Percentiles rank a stretch among this genome's conserved stretches.
These are phyloP conservation scores for Caenorhabditis virilis DNA, from an alignment of 2,888 invertebrate genomes.

Conservation along the genomic window DNA sequence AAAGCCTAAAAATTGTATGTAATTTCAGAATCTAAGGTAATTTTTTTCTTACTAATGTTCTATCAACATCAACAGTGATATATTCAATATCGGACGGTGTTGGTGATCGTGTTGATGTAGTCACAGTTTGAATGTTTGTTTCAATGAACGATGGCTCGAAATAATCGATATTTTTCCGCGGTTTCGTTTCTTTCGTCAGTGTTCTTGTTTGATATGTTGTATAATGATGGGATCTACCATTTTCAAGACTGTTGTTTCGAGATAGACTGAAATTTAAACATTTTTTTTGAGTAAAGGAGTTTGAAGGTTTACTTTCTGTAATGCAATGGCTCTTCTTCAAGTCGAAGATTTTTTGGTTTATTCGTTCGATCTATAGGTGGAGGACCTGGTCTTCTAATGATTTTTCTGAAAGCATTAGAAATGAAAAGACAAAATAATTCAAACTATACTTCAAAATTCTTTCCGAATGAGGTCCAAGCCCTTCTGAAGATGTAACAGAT, in stretches of 20 bases:
- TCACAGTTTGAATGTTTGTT: slow-evolving; percentile 7
- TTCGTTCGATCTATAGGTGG: slow-evolving; percentile 35
- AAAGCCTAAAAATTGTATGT: slow-evolving; percentile 11
- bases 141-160: slow-evolving; percentile 15
- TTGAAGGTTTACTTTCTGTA: slow-evolving; percentile 15
- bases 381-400: slow-evolving; percentile 16
- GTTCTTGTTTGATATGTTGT: not conserved
- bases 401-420: slow-evolving; percentile 6
- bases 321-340: slow-evolving; percentile 6
- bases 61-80: slow-evolving; percentile 33
- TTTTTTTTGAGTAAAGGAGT: not conserved
- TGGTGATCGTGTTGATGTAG: slow-evolving; percentile 22
- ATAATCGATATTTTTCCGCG: slow-evolving; percentile 28
- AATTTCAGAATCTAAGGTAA: not conserved
- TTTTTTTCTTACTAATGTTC: slow-evolving; percentile 16
- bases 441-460: slow-evolving; percentile 13
- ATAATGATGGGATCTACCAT: not conserved
- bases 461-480: not conserved
- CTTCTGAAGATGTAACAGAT: slow-evolving; percentile 20
- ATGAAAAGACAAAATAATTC: not conserved
- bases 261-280: not conserved
- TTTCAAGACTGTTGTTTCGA: not conserved
- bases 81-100: slow-evolving; percentile 37
- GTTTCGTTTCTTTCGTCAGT: too few species aligned
- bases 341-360: slow-evolving; percentile 24